phyloP scores from a whole-genome alignment of 2,113 vertebrate species.

The Barnardius zonarius region DNA sequence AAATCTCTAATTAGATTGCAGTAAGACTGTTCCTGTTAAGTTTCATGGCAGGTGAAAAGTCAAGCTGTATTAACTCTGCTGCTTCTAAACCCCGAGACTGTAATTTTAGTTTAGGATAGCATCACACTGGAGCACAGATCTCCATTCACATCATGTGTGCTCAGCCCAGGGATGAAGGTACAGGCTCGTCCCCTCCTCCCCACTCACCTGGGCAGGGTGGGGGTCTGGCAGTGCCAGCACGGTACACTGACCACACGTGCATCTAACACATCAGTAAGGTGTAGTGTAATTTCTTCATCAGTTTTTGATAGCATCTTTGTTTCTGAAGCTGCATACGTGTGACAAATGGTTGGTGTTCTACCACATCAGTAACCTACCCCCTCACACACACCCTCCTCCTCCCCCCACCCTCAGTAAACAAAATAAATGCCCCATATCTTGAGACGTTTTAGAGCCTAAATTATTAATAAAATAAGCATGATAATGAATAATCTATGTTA shows the following conservation, averaged over 20 bases:
- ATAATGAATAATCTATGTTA: constrained; percentile 68
- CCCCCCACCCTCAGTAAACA: neutral
- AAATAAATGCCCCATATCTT: neutral
- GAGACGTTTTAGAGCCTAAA: neutral
- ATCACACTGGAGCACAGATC: neutral
- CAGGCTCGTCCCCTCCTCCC: neutral
- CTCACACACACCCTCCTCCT: neutral
- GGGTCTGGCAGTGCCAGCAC: neutral
- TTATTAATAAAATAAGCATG: constrained; percentile 64
- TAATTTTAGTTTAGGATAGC: neutral
- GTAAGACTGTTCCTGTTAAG: neutral
- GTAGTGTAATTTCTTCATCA: neutral
- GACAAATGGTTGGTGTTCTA: neutral
- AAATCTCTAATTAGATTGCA: neutral
- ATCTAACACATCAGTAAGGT: fast-evolving
- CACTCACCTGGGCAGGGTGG: neutral
- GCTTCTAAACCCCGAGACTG: neutral
- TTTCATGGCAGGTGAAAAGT: neutral
- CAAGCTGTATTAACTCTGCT: neutral
- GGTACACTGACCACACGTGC: neutral
- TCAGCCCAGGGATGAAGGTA: neutral
- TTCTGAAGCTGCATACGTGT: neutral
- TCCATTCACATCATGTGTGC: neutral
- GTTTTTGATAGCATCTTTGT: neutral
- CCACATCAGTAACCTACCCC: neutral